Percentiles rank a stretch among this genome's conserved stretches.
Evolutionary conservation across 37 sponge, comb jelly and placozoan species (phyloP).

Genomic region (Amphimedon queenslandica): DNA sequence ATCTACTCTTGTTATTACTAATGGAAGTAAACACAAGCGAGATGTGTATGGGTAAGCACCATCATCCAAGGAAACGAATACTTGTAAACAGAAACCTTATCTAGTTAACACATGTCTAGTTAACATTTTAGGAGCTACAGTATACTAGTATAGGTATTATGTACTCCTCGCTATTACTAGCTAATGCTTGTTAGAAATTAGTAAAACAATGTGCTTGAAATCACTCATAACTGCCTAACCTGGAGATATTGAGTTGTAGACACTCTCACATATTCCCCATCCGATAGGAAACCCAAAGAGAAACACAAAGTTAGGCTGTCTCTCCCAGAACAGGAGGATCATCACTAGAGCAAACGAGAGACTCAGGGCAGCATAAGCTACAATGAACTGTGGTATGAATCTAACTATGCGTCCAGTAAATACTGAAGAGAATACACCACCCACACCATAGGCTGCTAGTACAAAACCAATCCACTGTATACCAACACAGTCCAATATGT

Average conservation of each 20-base stretch:
- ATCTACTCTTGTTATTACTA: too few species aligned
- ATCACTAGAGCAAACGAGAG: not conserved
- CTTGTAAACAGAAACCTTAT: too few species aligned
- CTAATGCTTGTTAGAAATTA: not conserved
- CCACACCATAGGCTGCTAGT: conserved; percentile 16
- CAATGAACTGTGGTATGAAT: conserved; percentile 21
- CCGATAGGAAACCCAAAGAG: conserved; percentile 10
- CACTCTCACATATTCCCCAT: conserved; percentile 23
- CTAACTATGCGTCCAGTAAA: conserved; percentile 8
- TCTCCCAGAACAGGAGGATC: conserved; percentile 34
- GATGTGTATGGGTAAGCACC: too few species aligned
- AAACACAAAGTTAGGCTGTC: conserved; percentile 17
- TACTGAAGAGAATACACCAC: conserved; percentile 4
- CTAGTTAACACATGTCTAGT: not conserved
- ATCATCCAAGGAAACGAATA: too few species aligned
- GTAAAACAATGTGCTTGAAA: too few species aligned
- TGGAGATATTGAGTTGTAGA: conserved; percentile 21
- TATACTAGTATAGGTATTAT: not conserved
- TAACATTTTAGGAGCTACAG: not conserved
- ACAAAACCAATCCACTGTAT: conserved; percentile 16
- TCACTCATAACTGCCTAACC: conserved; percentile 4
- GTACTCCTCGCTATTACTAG: not conserved
- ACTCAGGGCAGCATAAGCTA: not conserved
- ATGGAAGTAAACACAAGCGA: too few species aligned
- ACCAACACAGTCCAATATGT: conserved; percentile 32